These are phyloP conservation scores for Oscheius sp. DNA, from an alignment of 2,888 invertebrate genomes.

Conservation along the genomic window DNA sequence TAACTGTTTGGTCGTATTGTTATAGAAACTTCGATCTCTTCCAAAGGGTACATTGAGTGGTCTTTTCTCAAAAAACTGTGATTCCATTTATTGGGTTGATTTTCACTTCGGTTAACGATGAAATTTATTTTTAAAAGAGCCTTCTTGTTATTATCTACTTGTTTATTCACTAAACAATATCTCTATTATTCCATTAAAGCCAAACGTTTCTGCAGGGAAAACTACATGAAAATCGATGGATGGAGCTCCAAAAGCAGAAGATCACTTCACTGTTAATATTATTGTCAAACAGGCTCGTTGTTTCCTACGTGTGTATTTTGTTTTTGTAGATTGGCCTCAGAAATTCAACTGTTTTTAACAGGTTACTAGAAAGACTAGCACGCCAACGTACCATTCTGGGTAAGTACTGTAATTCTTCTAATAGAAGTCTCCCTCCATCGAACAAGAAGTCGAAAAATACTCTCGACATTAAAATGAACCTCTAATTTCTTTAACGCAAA, in stretches of 20 bases:
- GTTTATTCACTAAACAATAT: background rate
- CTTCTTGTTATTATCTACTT: background rate
- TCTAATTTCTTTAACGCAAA: no score
- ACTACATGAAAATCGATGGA: slow-evolving; percentile 25
- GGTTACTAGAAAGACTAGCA: slow-evolving; percentile 52
- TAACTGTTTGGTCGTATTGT: no score
- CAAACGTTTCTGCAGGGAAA: background rate
- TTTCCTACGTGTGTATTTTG: background rate
- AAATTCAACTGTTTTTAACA: slow-evolving; percentile 39
- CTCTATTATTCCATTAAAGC: background rate
- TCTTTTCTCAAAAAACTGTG: no score
- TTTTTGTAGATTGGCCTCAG: slow-evolving; percentile 22
- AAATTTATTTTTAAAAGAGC: background rate
- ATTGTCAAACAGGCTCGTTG: slow-evolving; percentile 27
- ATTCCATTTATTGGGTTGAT: no score
- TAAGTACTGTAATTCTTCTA: background rate
- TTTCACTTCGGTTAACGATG: no score
- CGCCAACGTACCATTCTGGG: slow-evolving; percentile 49
- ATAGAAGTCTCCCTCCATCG: background rate
- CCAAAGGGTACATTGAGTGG: no score
- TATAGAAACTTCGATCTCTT: no score
- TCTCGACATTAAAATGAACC: no score
- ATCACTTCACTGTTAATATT: slow-evolving; percentile 28
- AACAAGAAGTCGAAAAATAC: no score
- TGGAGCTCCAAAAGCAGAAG: slow-evolving; percentile 21